Evolutionary conservation across 2,113 vertebrate genomes (phyloP), one percentile per base, ranked within the genome.

Genomic region (Stictonetta naevosa): DNA sequence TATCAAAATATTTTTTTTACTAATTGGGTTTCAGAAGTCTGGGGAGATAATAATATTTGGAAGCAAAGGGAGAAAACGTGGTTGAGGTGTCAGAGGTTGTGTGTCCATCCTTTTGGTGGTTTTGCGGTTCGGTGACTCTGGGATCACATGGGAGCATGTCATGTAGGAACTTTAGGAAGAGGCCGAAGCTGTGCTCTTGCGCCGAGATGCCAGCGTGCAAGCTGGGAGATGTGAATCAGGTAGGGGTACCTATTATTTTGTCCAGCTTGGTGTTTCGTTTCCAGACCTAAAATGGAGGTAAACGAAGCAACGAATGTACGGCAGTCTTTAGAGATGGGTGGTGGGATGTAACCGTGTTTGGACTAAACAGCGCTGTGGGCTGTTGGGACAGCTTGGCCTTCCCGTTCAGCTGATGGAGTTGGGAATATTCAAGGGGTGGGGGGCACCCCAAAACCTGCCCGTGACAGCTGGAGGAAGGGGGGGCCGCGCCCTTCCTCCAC

Each of bases 221-320:
- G 40, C 40, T 1, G 1, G 63, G 90, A 36, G 48, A 4, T 73
- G 19, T 48, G 72, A 66, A 87, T 55, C 33, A 52, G 21, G 77
- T 40, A 42, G 8, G 33, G 68, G 22, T 31, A 62, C 40, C 21
- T 38, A 0, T 19, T 44, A 14, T 5, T 11, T 31, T 76, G 38
- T 31, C 67, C 38, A 21, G 85, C 59, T 34, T 23, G 23, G 29
- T 66, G 66, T 76, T 64, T 83, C 58, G 48, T 68, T 86, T 79
- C 59, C 26, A 80, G 55, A 86, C 87, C 88, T 80, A 93, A 95
- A 90, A 94, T 88, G 94, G 90, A 93, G 72, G 83, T 50, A 36
- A 62, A 62, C 2, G 33, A 85, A 66, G 63, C 38, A 33, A 55
- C 1, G 12, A 46, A 63, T 33, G 12, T 8, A 15, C 0, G 0